Conservation (phyloP, 2,888 invertebrate species). For the Rhodophaea formosa region DNA sequence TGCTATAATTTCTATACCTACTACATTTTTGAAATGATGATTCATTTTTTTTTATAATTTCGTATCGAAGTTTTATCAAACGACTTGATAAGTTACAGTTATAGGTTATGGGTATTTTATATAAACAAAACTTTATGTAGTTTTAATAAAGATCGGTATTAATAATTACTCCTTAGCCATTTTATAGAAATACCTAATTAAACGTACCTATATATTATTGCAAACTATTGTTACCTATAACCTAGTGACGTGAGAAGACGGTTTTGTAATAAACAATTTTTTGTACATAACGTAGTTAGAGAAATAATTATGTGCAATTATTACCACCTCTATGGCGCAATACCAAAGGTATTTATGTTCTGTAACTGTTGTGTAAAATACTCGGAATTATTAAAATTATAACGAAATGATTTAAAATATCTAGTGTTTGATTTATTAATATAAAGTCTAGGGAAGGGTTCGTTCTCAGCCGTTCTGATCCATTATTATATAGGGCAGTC, state of each 20-base stretch:
- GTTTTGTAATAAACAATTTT: constrained; percentile 71
- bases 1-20: neutral
- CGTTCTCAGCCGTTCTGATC: no score
- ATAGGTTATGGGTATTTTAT: neutral
- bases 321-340: constrained; percentile 65
- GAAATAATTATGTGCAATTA: constrained; percentile 76
- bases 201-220: constrained; percentile 21
- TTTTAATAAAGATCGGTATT: neutral
- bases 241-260: constrained; percentile 50
- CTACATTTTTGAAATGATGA: neutral
- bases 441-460: no score
- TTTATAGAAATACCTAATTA: constrained; percentile 19
- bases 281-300: constrained; percentile 76
- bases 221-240: constrained; percentile 57
- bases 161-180: constrained; percentile 10
- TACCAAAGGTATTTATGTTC: constrained; percentile 79
- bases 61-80: neutral
- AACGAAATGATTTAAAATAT: constrained; percentile 39
- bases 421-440: constrained; percentile 16
- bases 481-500: no score
- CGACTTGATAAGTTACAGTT: neutral
- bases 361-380: constrained; percentile 77
- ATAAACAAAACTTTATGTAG: neutral
- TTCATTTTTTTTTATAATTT: neutral
- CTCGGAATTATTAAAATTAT: constrained; percentile 69